These are phyloP conservation scores for Tachina lurida DNA, from an alignment of 2,888 invertebrate species.

Conservation along the genomic window DNA sequence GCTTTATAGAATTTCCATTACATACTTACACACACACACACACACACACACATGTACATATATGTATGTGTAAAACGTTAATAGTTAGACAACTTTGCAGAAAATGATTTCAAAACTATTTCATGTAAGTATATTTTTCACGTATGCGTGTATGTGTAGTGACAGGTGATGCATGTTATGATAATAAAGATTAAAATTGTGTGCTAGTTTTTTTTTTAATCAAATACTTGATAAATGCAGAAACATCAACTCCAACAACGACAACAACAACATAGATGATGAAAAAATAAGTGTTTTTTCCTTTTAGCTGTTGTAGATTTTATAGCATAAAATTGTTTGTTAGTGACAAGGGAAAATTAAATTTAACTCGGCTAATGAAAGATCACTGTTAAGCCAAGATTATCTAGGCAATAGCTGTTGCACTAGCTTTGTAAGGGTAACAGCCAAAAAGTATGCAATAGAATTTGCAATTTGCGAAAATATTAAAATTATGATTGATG, in stretches of 20 bases:
- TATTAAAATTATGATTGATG: not conserved
- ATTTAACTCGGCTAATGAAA: conserved; percentile 4
- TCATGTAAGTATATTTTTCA: not conserved
- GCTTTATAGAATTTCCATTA: conserved; percentile 30
- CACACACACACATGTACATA: not conserved
- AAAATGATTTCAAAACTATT: conserved; percentile 9
- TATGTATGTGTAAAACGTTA: conserved; percentile 10
- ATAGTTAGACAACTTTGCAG: conserved; percentile 46
- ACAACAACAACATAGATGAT: conserved; percentile 24
- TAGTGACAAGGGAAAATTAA: conserved; percentile 6
- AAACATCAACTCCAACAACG: conserved; percentile 23
- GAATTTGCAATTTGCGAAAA: not conserved
- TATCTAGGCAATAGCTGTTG: conserved; percentile 4
- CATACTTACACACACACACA: not conserved
- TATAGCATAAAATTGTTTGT: conserved; percentile 41
- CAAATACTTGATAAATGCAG: conserved; percentile 37
- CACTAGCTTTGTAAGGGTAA: not conserved
- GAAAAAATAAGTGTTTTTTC: not conserved
- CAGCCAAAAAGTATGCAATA: not conserved
- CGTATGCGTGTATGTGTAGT: conserved; percentile 11
- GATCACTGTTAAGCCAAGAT: conserved; percentile 26
- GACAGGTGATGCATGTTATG: conserved; percentile 69
- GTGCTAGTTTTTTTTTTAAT: not conserved
- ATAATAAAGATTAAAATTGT: conserved; percentile 67
- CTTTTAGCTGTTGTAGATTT: conserved; percentile 2